phyloP scores from a whole-genome alignment of 2,113 vertebrate genomes.

The Leptobrachium ailaonicum region DNA sequence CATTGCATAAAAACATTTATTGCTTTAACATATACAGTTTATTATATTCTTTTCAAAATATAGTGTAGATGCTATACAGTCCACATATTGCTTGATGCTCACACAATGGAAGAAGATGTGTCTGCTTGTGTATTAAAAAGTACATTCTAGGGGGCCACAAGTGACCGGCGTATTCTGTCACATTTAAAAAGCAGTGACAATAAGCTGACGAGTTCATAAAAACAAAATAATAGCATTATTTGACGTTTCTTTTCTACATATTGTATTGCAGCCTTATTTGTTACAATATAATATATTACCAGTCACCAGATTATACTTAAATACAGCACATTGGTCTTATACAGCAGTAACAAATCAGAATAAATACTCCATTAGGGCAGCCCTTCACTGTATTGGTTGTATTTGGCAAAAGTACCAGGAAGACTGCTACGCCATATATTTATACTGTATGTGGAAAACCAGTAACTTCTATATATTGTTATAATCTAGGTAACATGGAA shows the following conservation, averaged over 20 bases:
- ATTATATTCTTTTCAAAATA: slow-evolving; percentile 5
- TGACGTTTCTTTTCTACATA: slow-evolving; percentile 1
- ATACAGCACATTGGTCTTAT: background rate
- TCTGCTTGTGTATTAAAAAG: slow-evolving; percentile 40
- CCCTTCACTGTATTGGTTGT: slow-evolving; percentile 10
- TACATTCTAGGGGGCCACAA: slow-evolving; percentile 31
- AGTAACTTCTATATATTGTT: background rate
- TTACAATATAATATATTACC: slow-evolving; percentile 13
- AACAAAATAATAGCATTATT: slow-evolving; percentile 9
- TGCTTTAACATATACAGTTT: slow-evolving; percentile 35
- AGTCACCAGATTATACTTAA: background rate
- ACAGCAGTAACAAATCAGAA: background rate
- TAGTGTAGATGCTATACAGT: slow-evolving; percentile 15
- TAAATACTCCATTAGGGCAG: slow-evolving; percentile 1
- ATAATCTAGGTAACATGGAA: slow-evolving; percentile 1
- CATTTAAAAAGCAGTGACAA: slow-evolving; percentile 19
- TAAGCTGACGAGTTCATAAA: background rate
- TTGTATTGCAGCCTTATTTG: slow-evolving; percentile 22
- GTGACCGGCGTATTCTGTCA: slow-evolving; percentile 29
- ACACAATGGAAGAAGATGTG: slow-evolving; percentile 27
- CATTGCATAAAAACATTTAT: slow-evolving; percentile 35
- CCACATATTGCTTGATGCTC: slow-evolving; percentile 33
- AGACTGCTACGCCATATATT: slow-evolving; percentile 21
- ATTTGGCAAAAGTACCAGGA: slow-evolving; percentile 34
- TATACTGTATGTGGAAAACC: background rate